A percentile compares a stretch with the other conserved stretches of the same genome.
Conservation (phyloP, 2,113 vertebrate genomes). For the Mandrillus leucophaeus region DNA sequence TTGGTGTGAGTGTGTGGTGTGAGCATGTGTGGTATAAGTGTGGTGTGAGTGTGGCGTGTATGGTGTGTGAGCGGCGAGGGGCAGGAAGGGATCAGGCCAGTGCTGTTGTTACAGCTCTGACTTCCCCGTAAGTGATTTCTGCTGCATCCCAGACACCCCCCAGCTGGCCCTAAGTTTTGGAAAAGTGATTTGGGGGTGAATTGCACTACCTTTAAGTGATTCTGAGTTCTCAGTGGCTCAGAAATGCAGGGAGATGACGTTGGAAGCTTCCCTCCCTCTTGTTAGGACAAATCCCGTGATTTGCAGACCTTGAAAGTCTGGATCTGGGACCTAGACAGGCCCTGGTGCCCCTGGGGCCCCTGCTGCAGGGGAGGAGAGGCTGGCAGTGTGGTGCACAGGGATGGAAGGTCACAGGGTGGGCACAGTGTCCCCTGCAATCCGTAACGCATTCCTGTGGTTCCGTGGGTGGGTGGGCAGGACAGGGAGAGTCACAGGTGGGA, state of each 20-base stretch:
- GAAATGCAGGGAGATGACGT: neutral
- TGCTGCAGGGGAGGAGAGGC: too few relatives aligned
- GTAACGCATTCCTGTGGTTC: neutral
- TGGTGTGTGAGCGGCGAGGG: neutral
- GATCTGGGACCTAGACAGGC: neutral
- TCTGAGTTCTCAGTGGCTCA: neutral
- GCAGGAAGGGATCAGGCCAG: neutral
- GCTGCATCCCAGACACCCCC: neutral
- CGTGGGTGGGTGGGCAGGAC: neutral
- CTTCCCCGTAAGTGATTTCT: too few relatives aligned
- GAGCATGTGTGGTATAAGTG: neutral
- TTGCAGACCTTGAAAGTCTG: neutral
- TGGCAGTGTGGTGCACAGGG: neutral
- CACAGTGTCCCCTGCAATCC: neutral
- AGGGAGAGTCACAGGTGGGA: neutral
- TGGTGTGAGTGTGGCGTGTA: neutral
- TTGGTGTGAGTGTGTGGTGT: neutral
- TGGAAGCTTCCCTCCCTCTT: neutral
- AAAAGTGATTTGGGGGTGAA: neutral
- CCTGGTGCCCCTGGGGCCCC: neutral
- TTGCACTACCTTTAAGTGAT: rapidly evolving
- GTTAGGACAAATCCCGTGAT: too few relatives aligned
- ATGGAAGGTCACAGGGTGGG: neutral
- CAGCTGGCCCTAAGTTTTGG: neutral
- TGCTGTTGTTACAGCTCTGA: neutral